phyloP scores from a whole-genome alignment of 2,113 vertebrate species.

The Spheniscus mendiculus region DNA sequence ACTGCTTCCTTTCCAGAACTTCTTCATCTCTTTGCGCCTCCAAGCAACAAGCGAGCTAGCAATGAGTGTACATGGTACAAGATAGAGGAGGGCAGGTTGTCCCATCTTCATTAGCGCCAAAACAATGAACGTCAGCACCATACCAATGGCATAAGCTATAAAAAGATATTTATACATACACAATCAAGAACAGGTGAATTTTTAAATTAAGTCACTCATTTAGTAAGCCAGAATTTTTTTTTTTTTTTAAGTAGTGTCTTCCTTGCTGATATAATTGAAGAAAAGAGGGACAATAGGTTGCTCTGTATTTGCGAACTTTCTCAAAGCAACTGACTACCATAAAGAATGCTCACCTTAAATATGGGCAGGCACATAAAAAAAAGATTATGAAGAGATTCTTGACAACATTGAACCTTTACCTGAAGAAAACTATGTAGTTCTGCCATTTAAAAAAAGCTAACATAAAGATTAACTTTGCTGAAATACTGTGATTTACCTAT shows the following conservation, averaged over 20 bases:
- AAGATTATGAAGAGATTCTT: background rate
- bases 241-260: background rate
- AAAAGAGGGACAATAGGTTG: background rate
- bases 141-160: slow-evolving; percentile 89
- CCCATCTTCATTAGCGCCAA: slow-evolving; percentile 89
- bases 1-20: slow-evolving; percentile 89
- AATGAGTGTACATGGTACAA: slow-evolving; percentile 93
- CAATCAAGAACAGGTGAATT: background rate
- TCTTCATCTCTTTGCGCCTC: slow-evolving; percentile 86
- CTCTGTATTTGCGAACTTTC: background rate
- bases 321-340: background rate
- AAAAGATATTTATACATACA: background rate
- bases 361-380: background rate
- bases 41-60: slow-evolving; percentile 83
- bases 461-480: background rate
- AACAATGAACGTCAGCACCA: slow-evolving; percentile 88
- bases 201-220: background rate
- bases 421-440: background rate
- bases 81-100: slow-evolving; percentile 94
- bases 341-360: background rate
- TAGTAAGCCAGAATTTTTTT: background rate
- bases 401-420: background rate
- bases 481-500: slow-evolving; percentile 78
- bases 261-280: background rate
- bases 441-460: background rate